Conservation (phyloP, 2,888 invertebrate genomes). For the Lobophora halterata region DNA sequence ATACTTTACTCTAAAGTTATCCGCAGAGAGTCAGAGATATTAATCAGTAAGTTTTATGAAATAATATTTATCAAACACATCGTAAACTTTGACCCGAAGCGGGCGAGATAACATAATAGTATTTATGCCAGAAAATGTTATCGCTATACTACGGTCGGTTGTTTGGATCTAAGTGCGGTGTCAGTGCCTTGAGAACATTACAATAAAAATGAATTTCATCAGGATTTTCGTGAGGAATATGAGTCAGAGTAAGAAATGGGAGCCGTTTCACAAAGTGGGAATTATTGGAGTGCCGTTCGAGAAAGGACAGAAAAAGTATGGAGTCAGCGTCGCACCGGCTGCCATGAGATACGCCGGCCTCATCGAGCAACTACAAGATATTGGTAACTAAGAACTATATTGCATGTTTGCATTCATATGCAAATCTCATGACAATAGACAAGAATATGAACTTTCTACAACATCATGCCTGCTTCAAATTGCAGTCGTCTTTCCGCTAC, state of each 20-base stretch:
- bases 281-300: constrained; percentile 90
- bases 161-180: constrained; percentile 31
- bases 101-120: constrained; percentile 37
- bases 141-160: constrained; percentile 35
- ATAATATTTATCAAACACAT: constrained; percentile 31
- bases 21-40: constrained; percentile 15
- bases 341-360: constrained; percentile 84
- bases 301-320: constrained; percentile 87
- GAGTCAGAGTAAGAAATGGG: constrained; percentile 53
- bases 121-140: constrained; percentile 39
- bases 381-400: constrained; percentile 65
- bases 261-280: constrained; percentile 80
- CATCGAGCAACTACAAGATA: constrained; percentile 79
- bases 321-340: constrained; percentile 86
- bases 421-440: no score
- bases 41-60: constrained; percentile 33
- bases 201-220: constrained; percentile 56
- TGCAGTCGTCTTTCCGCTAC: no score
- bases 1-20: constrained; percentile 9
- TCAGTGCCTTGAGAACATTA: constrained; percentile 26
- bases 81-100: constrained; percentile 46
- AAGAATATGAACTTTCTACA: no score
- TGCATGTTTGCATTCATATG: no score
- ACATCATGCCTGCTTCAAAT: no score
- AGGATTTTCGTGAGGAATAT: constrained; percentile 60